These are phyloP conservation scores for Dinothrombium tinctorium DNA, from an alignment of 1,140 invertebrate genomes.

Conservation along the genomic window DNA sequence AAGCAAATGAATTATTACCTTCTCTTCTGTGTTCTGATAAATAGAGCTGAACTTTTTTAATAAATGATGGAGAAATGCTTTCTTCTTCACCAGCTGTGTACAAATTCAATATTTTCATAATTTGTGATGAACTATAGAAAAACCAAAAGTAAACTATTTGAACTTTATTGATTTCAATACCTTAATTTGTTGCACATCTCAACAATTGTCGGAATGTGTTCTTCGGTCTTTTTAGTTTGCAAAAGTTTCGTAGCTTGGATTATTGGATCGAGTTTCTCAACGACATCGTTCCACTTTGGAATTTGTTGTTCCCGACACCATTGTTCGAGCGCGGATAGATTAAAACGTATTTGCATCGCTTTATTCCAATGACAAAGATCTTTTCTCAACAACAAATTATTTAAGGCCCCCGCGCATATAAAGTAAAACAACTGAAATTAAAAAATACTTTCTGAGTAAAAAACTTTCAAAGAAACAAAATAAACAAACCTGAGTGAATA, in stretches of 20 bases:
- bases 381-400: conserved; percentile 78
- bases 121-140: conserved; percentile 25
- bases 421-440: conserved; percentile 60
- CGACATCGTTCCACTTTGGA: conserved; percentile 33
- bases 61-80: conserved; percentile 54
- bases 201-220: conserved; percentile 65
- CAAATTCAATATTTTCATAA: conserved; percentile 53
- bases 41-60: conserved; percentile 54
- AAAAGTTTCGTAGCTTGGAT: conserved; percentile 84
- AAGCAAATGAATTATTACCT: conserved; percentile 3
- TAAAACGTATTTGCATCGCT: conserved; percentile 72
- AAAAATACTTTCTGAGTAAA: conserved; percentile 8
- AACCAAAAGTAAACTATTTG: not conserved
- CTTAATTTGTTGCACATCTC: conserved; percentile 74
- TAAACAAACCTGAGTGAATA: conserved; percentile 43
- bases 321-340: conserved; percentile 74
- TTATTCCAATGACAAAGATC: conserved; percentile 95
- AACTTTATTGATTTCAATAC: conserved; percentile 1
- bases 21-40: conserved; percentile 30
- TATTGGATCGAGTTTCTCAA: conserved; percentile 54
- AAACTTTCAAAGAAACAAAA: too few species aligned
- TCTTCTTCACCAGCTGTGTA: conserved; percentile 74
- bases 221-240: conserved; percentile 62
- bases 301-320: conserved; percentile 58
- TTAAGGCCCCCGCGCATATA: conserved; percentile 73